Base-by-base conservation (phyloP, 1,140 invertebrate genomes). In the Sogatella furcifera region DNA sequence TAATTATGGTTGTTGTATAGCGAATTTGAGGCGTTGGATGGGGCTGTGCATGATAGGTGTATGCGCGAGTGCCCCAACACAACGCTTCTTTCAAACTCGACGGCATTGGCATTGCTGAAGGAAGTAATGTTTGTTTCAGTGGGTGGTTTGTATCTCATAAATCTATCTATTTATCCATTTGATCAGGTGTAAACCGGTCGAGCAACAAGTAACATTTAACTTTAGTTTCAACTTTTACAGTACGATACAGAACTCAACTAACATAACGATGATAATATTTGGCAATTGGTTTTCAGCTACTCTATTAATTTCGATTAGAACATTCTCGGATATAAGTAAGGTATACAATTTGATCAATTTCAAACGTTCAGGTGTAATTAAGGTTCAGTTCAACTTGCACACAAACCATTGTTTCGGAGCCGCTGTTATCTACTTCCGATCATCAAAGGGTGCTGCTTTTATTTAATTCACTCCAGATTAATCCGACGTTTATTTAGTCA, bases 1-100 rank as follows among this genome's bases (percentile, higher is more conserved):
- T 62, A 59, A 63, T 66, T 62, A 65, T 69, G 67, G 64, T 67
- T 69, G 67, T 69, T 69, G 67, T 69, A 67, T 65, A 65, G 64
- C 64, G 53, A 65, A 65, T 65, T 63, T 43, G 59, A 63, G 64
- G 64, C 54, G 34, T 22, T 64, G 49, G 55, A 28, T 28, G 2
- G 34, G 9, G 34, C 34, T 9, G 34, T 38, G 34, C 34, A 13
- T 13, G 34, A 28, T 28, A 28, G 24, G 24, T 38, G 34, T 38
- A 13, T 38, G 34, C 34, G 3, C 34, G 6, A 28, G n/a, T n/a
- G 3, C 34, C 34, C 57, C 58, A 21, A 63, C 59, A 59, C 61
- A 58, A 59, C 62, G 38, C 58, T 65, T 65, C 59, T 58, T 59
- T 55, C 52, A 41, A 28, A 60, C 34, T 8, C 42, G 59, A 55